Evolutionary conservation across 2,888 invertebrate genomes (phyloP), one percentile per base, ranked within the genome.

Genomic region (Hecatera dysodea): DNA sequence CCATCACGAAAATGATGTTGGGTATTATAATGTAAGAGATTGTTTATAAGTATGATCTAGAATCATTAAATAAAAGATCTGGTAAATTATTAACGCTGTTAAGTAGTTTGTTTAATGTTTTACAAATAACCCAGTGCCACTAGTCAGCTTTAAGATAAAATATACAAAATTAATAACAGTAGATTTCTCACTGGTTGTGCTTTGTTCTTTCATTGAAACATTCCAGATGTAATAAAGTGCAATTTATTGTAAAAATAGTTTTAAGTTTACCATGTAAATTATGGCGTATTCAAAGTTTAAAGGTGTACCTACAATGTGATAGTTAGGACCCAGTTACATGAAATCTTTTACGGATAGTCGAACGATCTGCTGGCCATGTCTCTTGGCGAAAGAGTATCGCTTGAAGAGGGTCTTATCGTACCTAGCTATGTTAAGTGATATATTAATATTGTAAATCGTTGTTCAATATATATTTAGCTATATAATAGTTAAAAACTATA

Each of bases 71-170:
- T 59, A 29, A 67, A 77, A 79, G 85, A 79, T 84, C 82, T 82
- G 80, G 59, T 73, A 71, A 48, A 33, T 52, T 44, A 65, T 50
- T 56, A 55, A 66, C 48, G 60, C 68, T 53, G 57, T 61, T 76
- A 72, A 55, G 50, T 76, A 81, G 65, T 72, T 27, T 72, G 56
- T 73, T 59, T 53, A 60, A 67, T 71, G 42, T 73, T 68, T 78
- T 78, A 53, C 36, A 62, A 64, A 74, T 68, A 76, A 76, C 70
- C 81, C 81, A 76, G 81, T 85, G 80, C 83, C 83, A 84, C 91
- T 91, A 91, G 91, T 91, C 91, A 91, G 78, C 71, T 76, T 70
- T 74, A 85, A 84, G 75, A 76, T 67, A 83, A 80, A 85, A 75
- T 78, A 62, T 80, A 80, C 76, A 86, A 80, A 82, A 79, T 84